Evolutionary conservation across 2,888 invertebrate genomes (phyloP), one percentile per base, ranked within the genome.

Genomic region (Cylloceria caligata): DNA sequence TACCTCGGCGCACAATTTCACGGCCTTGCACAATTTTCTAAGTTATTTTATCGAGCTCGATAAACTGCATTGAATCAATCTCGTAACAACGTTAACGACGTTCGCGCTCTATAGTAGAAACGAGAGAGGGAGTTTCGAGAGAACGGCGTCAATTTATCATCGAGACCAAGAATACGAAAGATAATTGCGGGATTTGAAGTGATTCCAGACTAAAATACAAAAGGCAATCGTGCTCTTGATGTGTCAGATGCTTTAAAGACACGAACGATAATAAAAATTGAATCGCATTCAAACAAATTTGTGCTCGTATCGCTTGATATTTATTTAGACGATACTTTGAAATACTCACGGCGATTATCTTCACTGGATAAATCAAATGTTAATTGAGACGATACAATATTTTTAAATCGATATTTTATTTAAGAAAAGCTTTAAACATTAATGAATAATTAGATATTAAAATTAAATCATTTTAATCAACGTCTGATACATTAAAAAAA

Each of bases 101-200:
- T 65, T 69, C 60, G 65, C 39, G 21, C 42, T 21, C 9, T 65
- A 39, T 13, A 34, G n/a, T 34, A 11, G 7, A 62, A 47, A 13
- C 45, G 47, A 21, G 24, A 19, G 45, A 36, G 49, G 42, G 42
- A 42, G 42, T 73, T 80, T 60, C 67, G 72, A 77, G 81, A 73
- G 81, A 81, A 82, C 60, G 78, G 74, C 74, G 73, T 60, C 65
- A 60, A 78, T 82, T 71, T 75, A 78, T 82, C 78, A 82, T 82
- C 67, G 78, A 27, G 69, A 67, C 64, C 21, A 78, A 74, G 47
- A 82, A 78, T 82, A 78, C 74, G 81, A 82, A 82, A 82, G 57
- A 82, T 82, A 74, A 82, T 78, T 82, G 78, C 81, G 69, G 69
- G 69, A 71, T 78, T 69, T 45, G 21, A 55, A 71, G 60, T 60